Evolutionary conservation across 2,888 invertebrate species (phyloP).

Genomic region (Hemicrepidius hirtus): DNA sequence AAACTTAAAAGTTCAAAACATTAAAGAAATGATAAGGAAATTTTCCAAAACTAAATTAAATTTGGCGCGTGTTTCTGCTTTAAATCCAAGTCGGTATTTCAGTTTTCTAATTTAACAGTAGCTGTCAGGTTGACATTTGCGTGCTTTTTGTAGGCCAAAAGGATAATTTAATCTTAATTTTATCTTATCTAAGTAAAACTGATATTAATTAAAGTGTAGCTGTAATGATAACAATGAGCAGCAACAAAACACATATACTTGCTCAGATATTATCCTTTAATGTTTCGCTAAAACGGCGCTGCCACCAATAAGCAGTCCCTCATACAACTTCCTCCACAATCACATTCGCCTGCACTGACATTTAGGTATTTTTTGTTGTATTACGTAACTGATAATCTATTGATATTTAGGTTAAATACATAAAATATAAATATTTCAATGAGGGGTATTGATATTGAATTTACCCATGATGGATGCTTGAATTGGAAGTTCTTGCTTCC

Average conservation of each 20-base stretch:
- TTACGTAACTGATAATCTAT: slow-evolving; percentile 40
- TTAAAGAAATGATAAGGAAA: neutral
- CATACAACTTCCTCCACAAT: slow-evolving; percentile 61
- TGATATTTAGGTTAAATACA: slow-evolving; percentile 6
- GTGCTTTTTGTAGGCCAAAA: slow-evolving; percentile 13
- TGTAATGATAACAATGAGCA: slow-evolving; percentile 28
- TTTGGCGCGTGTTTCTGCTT: neutral
- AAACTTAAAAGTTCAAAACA: too few relatives aligned
- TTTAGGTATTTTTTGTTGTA: slow-evolving; percentile 63
- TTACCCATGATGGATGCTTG: too few relatives aligned
- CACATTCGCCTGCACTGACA: slow-evolving; percentile 66
- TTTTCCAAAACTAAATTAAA: slow-evolving; percentile 3
- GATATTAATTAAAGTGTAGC: neutral
- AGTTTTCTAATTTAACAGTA: slow-evolving; percentile 6
- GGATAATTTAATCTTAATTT: neutral
- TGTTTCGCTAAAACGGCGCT: slow-evolving; percentile 59
- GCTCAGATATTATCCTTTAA: slow-evolving; percentile 28
- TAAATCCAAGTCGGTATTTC: slow-evolving; percentile 4
- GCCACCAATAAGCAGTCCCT: slow-evolving; percentile 50
- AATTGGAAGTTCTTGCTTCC: too few relatives aligned
- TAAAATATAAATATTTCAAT: neutral
- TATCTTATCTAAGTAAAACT: slow-evolving; percentile 8
- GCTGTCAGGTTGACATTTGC: slow-evolving; percentile 21
- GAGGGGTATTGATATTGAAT: too few relatives aligned
- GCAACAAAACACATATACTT: slow-evolving; percentile 47